These are phyloP conservation scores for Nasonia vitripennis DNA, from an alignment of 1,140 invertebrate genomes.

Conservation along the genomic window DNA sequence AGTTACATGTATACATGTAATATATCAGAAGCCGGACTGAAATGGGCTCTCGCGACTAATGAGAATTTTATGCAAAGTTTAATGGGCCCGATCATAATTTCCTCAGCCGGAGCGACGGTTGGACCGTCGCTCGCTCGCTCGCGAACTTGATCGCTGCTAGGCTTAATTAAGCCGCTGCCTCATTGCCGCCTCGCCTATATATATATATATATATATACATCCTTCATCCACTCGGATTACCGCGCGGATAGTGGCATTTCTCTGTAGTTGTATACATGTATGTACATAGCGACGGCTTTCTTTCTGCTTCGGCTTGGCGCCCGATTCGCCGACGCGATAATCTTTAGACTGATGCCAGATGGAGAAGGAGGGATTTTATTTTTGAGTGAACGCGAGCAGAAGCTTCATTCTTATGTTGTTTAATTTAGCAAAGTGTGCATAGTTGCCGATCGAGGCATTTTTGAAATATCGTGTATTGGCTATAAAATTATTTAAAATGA, in stretches of 20 bases:
- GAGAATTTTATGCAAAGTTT: slow-evolving; percentile 11
- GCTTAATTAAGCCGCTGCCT: slow-evolving; percentile 34
- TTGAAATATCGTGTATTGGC: no score
- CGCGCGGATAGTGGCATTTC: background rate
- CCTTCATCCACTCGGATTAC: slow-evolving; percentile 34
- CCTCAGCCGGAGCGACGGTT: background rate
- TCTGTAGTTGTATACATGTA: background rate
- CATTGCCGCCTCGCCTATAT: background rate
- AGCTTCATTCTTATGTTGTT: no score
- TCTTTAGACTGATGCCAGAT: background rate
- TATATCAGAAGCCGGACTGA: no score
- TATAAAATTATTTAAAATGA: no score
- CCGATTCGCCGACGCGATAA: background rate
- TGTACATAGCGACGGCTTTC: slow-evolving; percentile 3
- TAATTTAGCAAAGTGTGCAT: no score
- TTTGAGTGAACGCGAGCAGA: no score
- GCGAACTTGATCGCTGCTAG: background rate
- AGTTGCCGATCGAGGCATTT: no score
- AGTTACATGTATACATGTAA: background rate
- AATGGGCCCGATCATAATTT: slow-evolving; percentile 26
- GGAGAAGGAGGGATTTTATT: background rate
- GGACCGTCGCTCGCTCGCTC: background rate
- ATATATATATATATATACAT: background rate
- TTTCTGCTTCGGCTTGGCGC: background rate
- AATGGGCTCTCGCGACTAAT: background rate